Percentiles rank a stretch among this genome's conserved stretches.
Evolutionary conservation across 2,113 vertebrate species (phyloP).

Genomic region (Laticauda colubrina): DNA sequence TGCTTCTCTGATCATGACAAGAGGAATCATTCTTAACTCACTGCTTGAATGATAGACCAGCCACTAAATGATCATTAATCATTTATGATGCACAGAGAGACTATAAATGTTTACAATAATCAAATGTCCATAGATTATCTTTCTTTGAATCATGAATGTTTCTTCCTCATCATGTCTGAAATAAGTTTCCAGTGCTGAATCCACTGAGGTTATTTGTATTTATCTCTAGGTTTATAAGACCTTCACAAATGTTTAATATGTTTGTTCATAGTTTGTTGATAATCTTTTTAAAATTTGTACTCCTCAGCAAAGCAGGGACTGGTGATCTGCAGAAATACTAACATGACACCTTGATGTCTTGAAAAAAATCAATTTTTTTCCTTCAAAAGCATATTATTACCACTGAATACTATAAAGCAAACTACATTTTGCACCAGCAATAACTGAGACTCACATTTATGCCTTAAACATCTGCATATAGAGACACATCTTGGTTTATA

Average conservation of each 20-base stretch:
- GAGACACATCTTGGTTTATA: too few relatives aligned
- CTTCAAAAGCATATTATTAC: not conserved
- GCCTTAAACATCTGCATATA: too few relatives aligned
- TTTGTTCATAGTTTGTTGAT: not conserved
- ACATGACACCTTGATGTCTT: not conserved
- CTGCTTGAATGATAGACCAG: constrained; percentile 49
- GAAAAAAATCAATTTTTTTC: not conserved
- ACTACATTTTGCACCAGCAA: too few relatives aligned
- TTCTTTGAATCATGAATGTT: not conserved
- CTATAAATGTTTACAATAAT: constrained; percentile 44
- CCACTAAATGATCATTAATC: constrained; percentile 55
- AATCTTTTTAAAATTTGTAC: not conserved
- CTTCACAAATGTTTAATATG: not conserved
- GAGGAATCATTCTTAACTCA: constrained; percentile 42
- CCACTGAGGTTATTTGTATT: not conserved
- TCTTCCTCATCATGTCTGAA: constrained; percentile 18
- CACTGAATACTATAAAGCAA: too few relatives aligned
- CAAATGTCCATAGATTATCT: not conserved
- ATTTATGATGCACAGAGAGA: constrained; percentile 42
- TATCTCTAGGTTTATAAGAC: not conserved
- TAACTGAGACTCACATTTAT: too few relatives aligned
- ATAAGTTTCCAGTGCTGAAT: not conserved
- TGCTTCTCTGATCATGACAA: constrained; percentile 44
- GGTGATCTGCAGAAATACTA: not conserved
- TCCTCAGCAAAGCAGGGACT: not conserved